Percentiles rank a stretch among this genome's conserved stretches.
phyloP scores from a whole-genome alignment of 1,140 invertebrate genomes.

The Mesaphorura yosii region DNA sequence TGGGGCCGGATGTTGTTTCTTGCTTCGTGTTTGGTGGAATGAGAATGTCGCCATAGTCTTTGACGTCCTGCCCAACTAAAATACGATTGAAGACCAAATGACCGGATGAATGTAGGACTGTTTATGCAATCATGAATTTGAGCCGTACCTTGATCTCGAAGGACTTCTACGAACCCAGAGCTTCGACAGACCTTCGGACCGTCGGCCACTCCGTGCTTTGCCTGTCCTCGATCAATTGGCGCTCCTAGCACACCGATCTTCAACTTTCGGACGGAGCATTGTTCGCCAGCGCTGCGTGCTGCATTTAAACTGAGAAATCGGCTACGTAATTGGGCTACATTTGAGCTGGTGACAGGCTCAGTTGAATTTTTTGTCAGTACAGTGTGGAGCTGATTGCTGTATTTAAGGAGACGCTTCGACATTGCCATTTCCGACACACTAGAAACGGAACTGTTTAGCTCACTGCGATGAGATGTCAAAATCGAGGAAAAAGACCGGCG shows the following conservation, averaged over 20 bases:
- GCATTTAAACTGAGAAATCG: too few relatives aligned
- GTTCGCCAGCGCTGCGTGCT: too few relatives aligned
- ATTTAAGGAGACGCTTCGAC: too few relatives aligned
- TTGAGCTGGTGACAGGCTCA: too few relatives aligned
- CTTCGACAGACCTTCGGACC: conserved; percentile 22
- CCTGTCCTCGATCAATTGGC: conserved; percentile 19
- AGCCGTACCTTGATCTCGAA: conserved; percentile 8
- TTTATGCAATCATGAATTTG: not conserved
- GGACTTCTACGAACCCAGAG: conserved; percentile 17
- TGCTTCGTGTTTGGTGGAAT: not conserved
- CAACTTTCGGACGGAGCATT: conserved; percentile 6
- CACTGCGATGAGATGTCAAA: too few relatives aligned
- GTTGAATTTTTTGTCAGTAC: too few relatives aligned
- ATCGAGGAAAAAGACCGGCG: too few relatives aligned
- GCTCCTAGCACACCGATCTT: conserved; percentile 21
- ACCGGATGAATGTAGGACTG: not conserved
- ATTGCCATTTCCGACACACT: too few relatives aligned
- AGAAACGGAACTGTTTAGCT: too few relatives aligned
- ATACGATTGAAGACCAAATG: not conserved
- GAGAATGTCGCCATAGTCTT: conserved; percentile 24
- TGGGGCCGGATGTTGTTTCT: not conserved
- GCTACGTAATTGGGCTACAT: too few relatives aligned
- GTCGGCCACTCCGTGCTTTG: conserved; percentile 19
- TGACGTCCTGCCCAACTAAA: conserved; percentile 20
- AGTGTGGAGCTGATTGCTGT: too few relatives aligned